Evolutionary conservation across 2,797 vertebrate species (phyloP).

Genomic region (Calcarius lapponicus): DNA sequence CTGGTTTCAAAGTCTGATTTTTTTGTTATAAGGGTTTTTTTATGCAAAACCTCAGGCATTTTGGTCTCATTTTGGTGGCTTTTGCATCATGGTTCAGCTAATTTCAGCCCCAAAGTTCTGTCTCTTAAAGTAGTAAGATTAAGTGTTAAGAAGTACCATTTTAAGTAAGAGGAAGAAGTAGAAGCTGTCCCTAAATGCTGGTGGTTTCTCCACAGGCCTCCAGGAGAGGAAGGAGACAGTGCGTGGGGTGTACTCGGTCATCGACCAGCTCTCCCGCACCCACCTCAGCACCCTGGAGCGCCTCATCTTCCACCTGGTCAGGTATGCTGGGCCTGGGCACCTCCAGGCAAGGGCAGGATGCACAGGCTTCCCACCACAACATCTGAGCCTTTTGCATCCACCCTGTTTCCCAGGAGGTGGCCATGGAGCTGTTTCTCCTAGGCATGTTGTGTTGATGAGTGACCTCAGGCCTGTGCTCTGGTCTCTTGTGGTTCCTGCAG

Average conservation of each 20-base stretch:
- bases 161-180: neutral
- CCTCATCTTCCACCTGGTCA: slow-evolving; percentile 96
- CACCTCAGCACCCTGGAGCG: slow-evolving; percentile 94
- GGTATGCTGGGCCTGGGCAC: slow-evolving; percentile 73
- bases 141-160: neutral
- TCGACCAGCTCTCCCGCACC: slow-evolving; percentile 95
- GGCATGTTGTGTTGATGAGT: neutral
- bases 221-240: slow-evolving; percentile 92
- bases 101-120: neutral
- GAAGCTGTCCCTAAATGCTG: neutral
- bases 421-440: neutral
- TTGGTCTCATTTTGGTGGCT: neutral
- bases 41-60: neutral
- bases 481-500: rapidly evolving
- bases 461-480: neutral
- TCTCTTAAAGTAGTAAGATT: neutral
- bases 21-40: neutral
- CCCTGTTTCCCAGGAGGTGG: neutral
- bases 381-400: neutral
- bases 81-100: neutral
- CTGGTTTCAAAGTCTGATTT: neutral
- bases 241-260: slow-evolving; percentile 90
- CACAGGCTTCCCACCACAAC: rapidly evolving
- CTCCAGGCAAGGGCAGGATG: neutral
- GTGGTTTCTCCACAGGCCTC: slow-evolving; percentile 80